Base-by-base conservation (phyloP, 2,113 vertebrate genomes). In the Aegypius monachus region DNA sequence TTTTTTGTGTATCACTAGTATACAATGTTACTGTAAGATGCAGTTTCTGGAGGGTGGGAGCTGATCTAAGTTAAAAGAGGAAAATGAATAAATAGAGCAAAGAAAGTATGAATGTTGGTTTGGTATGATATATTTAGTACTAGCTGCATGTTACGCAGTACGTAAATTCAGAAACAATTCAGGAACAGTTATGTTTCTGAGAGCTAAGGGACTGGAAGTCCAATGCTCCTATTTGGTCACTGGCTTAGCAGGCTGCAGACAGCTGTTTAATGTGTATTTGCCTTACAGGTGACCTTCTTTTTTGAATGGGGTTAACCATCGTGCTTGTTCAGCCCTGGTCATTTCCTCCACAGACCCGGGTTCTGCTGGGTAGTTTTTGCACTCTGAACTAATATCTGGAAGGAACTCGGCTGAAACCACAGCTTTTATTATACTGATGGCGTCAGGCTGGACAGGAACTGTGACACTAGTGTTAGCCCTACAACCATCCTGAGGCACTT, bases 391-490 rank as follows among this genome's bases (percentile, higher is more conserved):
- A 50, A 70, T 16, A 19, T 43, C 75, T 95, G 66, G 25, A 88
- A 79, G 82, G 26, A 95, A 68, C 56, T 88, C n/a, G 40, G 67
- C 75, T 95, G 94, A 95, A 94, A 77, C 36, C 50, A 72, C 42
- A 38, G 52, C 32, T 93, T 89, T 90, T 88, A 34, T 96, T 88
- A 47, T 25, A 86, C 50, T 70, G 63, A 63, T 81, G 80, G 61
- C 80, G 66, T 87, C 65, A 48, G 85, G 52, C 56, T 95, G 61
- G 71, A 75, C 74, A 71, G 86, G 56, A 97, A 81, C 86, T 81
- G n/a, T 68, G 68, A 56, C 77, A 90, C 48, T 71, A 56, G 4
- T 17, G 43, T 65, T 82, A 11, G 6, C 65, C 82, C 67, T 38
- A 66, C 52, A 90, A 81, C 48, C 75, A 79, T 34, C 55, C 87